Evolutionary conservation across 2,888 invertebrate genomes (phyloP), one percentile per base, ranked within the genome.

Genomic region (Papilio demoleus): DNA sequence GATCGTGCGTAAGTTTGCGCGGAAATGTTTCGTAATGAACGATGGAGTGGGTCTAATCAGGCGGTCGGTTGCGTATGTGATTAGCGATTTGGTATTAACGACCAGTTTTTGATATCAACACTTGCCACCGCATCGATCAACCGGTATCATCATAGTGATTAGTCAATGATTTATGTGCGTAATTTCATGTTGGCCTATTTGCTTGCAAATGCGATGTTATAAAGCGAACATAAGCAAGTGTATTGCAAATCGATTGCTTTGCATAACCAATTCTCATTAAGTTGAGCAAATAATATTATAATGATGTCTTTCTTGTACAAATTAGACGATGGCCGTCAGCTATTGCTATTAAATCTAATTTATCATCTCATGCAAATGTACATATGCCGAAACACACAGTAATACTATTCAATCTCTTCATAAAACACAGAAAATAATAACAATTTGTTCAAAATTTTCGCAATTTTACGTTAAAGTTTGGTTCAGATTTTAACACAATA

Each of bases 11-110:
- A 76, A 80, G 83, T 84, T 84, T 82, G 80, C 78, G 78, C 84
- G 83, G 83, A 86, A 87, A 86, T 78, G 80, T 79, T 82, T 80
- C 78, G 83, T 76, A 80, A 81, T 82, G 88, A 88, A 88, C 88
- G 86, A 88, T 61, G 6, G 19, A 24, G 34, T 5, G 82, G 80
- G 68, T 74, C 78, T 77, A 79, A 89, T 88, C 88, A 88, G 88
- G 84, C 87, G 88, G 88, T 77, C 45, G 53, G 65, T 63, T 67
- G 74, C 68, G 68, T 66, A 74, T 72, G 75, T 81, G 80, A 85
- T 85, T 82, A 83, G 79, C 74, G 76, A 77, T 71, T 70, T 40
- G 50, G 66, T 73, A 79, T 80, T 79, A 84, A 85, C 82, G 78
- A 77, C 74, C 75, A 79, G 81, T 79, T 82, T 31, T 81, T 76